Evolutionary conservation across 92 coral and sea anemone species (phyloP).

Genomic region (Porites lobata): DNA sequence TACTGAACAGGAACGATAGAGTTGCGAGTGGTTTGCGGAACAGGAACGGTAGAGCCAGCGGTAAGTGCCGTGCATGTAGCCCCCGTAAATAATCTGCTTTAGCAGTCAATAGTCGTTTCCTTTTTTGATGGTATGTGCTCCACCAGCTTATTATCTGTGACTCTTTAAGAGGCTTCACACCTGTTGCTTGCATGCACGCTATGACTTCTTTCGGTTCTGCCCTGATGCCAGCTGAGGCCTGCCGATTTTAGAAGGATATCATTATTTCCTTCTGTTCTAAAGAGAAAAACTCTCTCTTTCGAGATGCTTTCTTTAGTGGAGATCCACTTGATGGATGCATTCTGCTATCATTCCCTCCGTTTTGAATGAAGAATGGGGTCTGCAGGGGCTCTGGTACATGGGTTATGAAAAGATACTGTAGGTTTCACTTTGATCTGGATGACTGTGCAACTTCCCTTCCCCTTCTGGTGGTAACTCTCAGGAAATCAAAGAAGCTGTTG

Average conservation of each 20-base stretch:
- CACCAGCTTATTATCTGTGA: not conserved
- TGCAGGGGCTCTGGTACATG: not conserved
- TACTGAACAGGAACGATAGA: no score
- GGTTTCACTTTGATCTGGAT: not conserved
- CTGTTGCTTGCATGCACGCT: not conserved
- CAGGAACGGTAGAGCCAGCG: not conserved
- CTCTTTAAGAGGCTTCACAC: not conserved
- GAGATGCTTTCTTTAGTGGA: not conserved
- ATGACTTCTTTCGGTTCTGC: conserved; percentile 20
- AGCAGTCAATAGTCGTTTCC: no score
- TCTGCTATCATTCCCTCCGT: no score
- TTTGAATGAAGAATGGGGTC: not conserved
- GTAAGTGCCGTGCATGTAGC: not conserved
- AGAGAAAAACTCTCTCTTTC: not conserved
- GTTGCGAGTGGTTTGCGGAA: no score
- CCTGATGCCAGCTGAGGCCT: not conserved
- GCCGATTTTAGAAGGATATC: conserved; percentile 4
- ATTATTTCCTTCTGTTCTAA: conserved; percentile 5
- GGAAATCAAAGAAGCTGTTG: not conserved
- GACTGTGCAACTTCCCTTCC: not conserved
- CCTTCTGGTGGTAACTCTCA: not conserved
- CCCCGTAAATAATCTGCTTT: no score
- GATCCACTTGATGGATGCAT: not conserved
- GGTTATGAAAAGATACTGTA: not conserved
- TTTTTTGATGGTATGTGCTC: not conserved